Percentiles rank a stretch among this genome's conserved stretches.
Conservation (phyloP, 2,113 vertebrate genomes). For the Amphiprion ocellaris region DNA sequence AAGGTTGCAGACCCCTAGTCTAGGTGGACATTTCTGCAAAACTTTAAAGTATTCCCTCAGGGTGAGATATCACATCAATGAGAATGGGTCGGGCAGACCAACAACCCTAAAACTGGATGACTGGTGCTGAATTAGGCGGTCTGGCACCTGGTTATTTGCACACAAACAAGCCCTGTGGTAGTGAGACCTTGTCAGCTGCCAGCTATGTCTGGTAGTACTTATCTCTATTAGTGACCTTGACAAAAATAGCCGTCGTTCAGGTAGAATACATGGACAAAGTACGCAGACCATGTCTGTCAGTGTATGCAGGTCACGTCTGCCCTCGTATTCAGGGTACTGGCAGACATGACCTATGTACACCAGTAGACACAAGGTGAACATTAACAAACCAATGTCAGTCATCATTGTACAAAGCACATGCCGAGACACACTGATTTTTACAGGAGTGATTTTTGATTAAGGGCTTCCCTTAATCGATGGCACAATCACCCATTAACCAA, state of each 20-base stretch:
- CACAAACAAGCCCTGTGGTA: conserved; percentile 42
- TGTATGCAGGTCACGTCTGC: neutral
- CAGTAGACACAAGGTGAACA: conserved; percentile 25
- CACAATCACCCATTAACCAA: neutral
- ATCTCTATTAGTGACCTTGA: conserved; percentile 59
- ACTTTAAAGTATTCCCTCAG: too few species aligned
- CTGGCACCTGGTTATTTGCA: conserved; percentile 32
- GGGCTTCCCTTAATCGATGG: neutral
- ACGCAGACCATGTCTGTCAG: conserved; percentile 2
- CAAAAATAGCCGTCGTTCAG: conserved; percentile 58
- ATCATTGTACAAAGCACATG: neutral
- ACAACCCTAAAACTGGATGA: too few species aligned
- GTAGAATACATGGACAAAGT: conserved; percentile 13
- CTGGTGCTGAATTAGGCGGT: too few species aligned
- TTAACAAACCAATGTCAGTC: conserved; percentile 18
- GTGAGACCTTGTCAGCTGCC: conserved; percentile 47
- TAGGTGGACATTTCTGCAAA: too few species aligned
- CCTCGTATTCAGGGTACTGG: neutral
- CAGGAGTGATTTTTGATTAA: neutral
- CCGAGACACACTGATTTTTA: too few species aligned
- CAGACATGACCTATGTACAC: neutral
- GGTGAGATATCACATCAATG: too few species aligned
- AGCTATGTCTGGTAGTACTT: conserved; percentile 29
- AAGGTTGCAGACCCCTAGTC: too few species aligned
- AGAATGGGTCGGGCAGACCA: too few species aligned